phyloP scores from a whole-genome alignment of 2,888 invertebrate species.

The Andrena dorsata region DNA sequence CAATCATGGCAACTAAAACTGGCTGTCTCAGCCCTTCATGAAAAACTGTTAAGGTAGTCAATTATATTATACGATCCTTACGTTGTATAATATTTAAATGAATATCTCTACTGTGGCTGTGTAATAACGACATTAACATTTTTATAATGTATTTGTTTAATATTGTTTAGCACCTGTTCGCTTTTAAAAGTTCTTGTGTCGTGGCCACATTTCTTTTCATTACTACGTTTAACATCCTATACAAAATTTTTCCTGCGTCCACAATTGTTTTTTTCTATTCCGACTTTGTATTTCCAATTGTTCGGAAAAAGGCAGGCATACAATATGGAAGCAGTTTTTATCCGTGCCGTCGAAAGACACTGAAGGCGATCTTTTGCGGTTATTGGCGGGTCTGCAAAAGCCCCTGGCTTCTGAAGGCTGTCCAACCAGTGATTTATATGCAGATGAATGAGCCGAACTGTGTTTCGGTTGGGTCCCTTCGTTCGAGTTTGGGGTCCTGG shows the following conservation, averaged over 20 bases:
- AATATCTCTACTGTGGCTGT: no score
- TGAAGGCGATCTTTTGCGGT: constrained; percentile 69
- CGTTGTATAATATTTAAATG: no score
- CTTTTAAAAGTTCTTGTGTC: neutral
- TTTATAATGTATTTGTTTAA: no score
- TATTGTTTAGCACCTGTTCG: no score
- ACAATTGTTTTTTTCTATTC: neutral
- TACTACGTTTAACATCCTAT: neutral
- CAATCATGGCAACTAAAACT: no score
- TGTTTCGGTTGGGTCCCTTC: constrained; percentile 65
- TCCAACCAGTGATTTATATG: constrained; percentile 82
- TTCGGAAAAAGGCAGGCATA: constrained; percentile 33
- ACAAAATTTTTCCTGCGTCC: constrained; percentile 19
- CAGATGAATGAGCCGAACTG: constrained; percentile 77
- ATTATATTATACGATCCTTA: no score
- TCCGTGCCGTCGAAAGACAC: constrained; percentile 56
- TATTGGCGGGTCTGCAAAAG: constrained; percentile 71
- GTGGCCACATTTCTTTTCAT: no score
- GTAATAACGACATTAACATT: no score
- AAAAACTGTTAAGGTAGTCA: no score
- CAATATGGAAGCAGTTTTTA: constrained; percentile 57
- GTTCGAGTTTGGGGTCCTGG: constrained; percentile 42
- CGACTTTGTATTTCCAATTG: neutral
- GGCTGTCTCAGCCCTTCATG: no score
- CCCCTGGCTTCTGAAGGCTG: constrained; percentile 70